Conservation (phyloP, 2,113 vertebrate species). For the Nerophis ophidion region DNA sequence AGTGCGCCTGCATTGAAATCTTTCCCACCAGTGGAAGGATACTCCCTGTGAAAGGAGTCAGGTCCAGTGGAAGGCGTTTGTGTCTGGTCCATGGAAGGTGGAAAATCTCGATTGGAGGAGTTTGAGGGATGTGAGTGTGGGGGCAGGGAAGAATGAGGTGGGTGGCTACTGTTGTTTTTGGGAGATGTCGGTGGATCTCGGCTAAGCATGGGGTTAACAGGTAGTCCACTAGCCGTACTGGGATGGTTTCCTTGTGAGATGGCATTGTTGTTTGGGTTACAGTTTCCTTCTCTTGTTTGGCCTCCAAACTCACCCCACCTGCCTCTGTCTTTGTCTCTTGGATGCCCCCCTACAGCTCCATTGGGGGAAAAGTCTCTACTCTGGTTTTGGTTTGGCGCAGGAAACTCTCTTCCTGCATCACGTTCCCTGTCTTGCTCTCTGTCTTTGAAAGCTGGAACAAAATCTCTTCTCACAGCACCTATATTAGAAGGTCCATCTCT, state of each 20-base stretch:
- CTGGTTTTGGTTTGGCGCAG: conserved; percentile 68
- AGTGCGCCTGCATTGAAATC: conserved; percentile 60
- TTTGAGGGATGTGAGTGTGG: conserved; percentile 56
- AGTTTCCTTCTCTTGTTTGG: conserved; percentile 66
- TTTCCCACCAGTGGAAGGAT: conserved; percentile 58
- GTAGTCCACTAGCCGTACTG: conserved; percentile 51
- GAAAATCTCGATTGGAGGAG: conserved; percentile 66
- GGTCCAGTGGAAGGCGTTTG: conserved; percentile 58
- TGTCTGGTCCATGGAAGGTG: conserved; percentile 63
- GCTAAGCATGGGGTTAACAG: conserved; percentile 58
- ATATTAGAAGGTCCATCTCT: conserved; percentile 65
- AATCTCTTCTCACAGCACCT: conserved; percentile 67
- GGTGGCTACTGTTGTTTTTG: conserved; percentile 63
- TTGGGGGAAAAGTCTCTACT: conserved; percentile 68
- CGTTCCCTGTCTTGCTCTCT: conserved; percentile 64
- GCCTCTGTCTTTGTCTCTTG: conserved; percentile 72
- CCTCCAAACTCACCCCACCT: conserved; percentile 74
- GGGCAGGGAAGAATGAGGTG: conserved; percentile 55
- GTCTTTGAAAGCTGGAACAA: conserved; percentile 66
- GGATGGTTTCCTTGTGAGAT: conserved; percentile 55
- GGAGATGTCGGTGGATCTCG: conserved; percentile 67
- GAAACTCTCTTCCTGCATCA: conserved; percentile 68
- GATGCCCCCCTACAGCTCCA: conserved; percentile 57
- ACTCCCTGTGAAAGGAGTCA: conserved; percentile 75
- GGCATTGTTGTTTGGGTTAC: conserved; percentile 60